Percentiles rank a stretch among this genome's conserved stretches.
phyloP scores from a whole-genome alignment of 2,113 vertebrate species.

The Panthera uncia region DNA sequence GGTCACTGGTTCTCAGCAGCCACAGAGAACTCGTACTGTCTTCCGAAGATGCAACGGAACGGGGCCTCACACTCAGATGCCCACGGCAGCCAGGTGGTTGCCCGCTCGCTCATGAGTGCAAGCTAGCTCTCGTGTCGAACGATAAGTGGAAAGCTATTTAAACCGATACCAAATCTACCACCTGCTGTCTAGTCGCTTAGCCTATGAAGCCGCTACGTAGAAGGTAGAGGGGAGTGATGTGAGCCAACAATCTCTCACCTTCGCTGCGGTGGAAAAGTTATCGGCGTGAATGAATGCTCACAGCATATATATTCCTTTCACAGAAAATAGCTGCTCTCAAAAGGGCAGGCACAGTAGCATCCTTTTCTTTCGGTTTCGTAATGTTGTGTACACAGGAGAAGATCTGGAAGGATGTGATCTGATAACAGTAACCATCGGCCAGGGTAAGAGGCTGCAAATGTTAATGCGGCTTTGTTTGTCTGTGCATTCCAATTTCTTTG shows the following conservation, averaged over 20 bases:
- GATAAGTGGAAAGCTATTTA: neutral
- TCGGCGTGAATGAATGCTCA: neutral
- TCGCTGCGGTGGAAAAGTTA: neutral
- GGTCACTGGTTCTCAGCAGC: neutral
- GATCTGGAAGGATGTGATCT: neutral
- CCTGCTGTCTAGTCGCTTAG: neutral
- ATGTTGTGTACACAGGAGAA: conserved; percentile 25
- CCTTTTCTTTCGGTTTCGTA: neutral
- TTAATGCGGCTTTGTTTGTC: neutral
- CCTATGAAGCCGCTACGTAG: neutral
- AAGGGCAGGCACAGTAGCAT: neutral
- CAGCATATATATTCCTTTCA: neutral
- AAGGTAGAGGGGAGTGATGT: neutral
- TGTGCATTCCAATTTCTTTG: neutral
- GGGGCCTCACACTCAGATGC: neutral
- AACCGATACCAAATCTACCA: accelerated
- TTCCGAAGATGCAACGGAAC: accelerated
- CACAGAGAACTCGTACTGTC: neutral
- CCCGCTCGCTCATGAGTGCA: accelerated
- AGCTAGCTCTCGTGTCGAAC: neutral
- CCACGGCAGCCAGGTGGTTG: neutral
- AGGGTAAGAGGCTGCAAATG: neutral
- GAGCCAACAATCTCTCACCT: neutral
- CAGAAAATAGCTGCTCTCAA: conserved; percentile 1
- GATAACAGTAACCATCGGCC: neutral